Base-by-base conservation (phyloP, 2,113 vertebrate species). In the Dolichallabes microphthalmus region DNA sequence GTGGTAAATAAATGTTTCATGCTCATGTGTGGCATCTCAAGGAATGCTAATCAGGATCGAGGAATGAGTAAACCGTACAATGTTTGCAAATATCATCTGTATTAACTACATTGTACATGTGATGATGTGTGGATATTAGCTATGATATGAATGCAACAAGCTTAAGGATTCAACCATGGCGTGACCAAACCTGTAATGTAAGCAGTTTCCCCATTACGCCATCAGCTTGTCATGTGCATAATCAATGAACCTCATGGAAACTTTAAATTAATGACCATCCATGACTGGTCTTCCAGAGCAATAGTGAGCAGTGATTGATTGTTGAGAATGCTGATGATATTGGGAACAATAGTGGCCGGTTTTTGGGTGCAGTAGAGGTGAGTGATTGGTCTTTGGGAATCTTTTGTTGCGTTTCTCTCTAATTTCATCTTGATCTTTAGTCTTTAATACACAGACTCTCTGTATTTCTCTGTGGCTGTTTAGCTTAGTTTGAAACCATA, bases 1-100 rank as follows among this genome's bases (percentile, higher is more conserved):
- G 58, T 32, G 82, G 58, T 10, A 30, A 53, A 84, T 84, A 15
- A 84, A 84, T 84, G 58, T 77, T 76, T 76, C 55, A 84, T 84
- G 82, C 60, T 61, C 27, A 82, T 55, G n/a, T 53, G 27, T 32
- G 50, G 25, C 25, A 45, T 52, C 55, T 84, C 35, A 20, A 19
- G n/a, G n/a, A 17, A 27, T 63, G 69, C 35, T 83, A 50, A 83
- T 58, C n/a, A 75, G 32, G 82, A 63, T 6, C 22, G 57, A 66
- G 73, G 27, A 75, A 75, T 17, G 5, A 52, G 50, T 14, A 27
- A 15, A 75, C 2, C 4, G 50, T 76, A 53, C 73, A n/a, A 45
- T 74, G 19, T 66, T 30, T 66, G 12, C 39, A 20, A 4, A 68
- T 22, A 20, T 39, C 0, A 71, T 2, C 4, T 35, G 14, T 14